These are phyloP conservation scores for Gymnoscelis rufifasciata DNA, from an alignment of 2,888 invertebrate genomes.

Conservation along the genomic window DNA sequence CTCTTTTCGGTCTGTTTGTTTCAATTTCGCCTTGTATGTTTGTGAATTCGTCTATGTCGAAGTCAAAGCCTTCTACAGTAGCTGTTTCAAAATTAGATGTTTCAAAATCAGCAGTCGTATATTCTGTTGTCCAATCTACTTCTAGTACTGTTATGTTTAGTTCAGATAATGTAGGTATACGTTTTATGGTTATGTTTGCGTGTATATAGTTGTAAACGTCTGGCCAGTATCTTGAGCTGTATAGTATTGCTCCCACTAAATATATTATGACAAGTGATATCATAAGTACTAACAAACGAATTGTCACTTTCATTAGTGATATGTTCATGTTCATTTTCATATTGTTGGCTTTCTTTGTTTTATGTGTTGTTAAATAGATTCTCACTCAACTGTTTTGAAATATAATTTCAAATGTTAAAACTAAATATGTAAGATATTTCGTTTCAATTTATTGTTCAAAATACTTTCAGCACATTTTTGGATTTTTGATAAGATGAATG, in stretches of 20 bases:
- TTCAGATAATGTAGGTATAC: constrained; percentile 62
- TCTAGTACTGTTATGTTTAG: constrained; percentile 46
- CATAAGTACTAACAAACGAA: constrained; percentile 49
- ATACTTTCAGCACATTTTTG: too few species aligned
- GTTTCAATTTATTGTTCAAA: too few species aligned
- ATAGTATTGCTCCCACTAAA: constrained; percentile 52
- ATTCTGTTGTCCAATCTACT: constrained; percentile 46
- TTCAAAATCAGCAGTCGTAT: constrained; percentile 46
- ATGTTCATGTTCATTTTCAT: constrained; percentile 49
- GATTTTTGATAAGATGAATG: too few species aligned
- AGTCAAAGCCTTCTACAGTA: constrained; percentile 35
- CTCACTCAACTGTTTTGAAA: too few species aligned
- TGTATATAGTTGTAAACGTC: constrained; percentile 64
- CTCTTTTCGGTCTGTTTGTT: constrained; percentile 30
- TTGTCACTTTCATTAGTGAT: constrained; percentile 46
- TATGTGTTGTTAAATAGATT: too few species aligned
- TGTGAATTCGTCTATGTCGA: constrained; percentile 42
- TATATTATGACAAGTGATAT: constrained; percentile 56
- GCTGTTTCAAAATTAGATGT: constrained; percentile 40
- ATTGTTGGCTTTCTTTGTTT: not conserved
- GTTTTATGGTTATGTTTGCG: constrained; percentile 64
- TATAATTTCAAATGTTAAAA: too few species aligned
- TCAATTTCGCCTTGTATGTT: constrained; percentile 40
- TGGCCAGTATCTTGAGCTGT: constrained; percentile 63
- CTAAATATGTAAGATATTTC: too few species aligned